Evolutionary conservation across 2,888 invertebrate species (phyloP).

Genomic region (Quadroppia sp.): DNA sequence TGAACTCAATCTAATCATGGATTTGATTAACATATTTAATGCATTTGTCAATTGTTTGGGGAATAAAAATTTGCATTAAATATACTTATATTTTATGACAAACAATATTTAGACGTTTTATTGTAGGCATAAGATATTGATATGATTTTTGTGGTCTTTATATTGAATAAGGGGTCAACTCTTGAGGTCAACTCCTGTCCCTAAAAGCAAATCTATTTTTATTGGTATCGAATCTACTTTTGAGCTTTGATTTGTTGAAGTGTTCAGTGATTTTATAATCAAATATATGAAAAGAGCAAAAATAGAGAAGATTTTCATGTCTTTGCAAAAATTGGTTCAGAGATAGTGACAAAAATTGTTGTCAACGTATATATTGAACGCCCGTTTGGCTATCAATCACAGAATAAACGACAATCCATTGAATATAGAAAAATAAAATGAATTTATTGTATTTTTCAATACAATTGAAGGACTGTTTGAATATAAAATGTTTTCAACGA

Average conservation of each 20-base stretch:
- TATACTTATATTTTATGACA: too few species aligned
- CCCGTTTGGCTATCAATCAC: slow-evolving; percentile 21
- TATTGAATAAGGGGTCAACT: neutral
- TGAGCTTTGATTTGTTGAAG: neutral
- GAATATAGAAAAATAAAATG: slow-evolving; percentile 6
- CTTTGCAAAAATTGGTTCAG: neutral
- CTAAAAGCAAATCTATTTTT: neutral
- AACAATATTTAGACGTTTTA: too few species aligned
- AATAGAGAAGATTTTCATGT: neutral
- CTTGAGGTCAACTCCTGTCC: too few species aligned
- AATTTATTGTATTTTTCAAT: neutral
- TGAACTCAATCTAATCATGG: too few species aligned
- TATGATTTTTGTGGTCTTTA: neutral
- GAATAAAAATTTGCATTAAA: too few species aligned
- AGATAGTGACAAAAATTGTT: slow-evolving; percentile 16
- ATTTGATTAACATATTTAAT: too few species aligned
- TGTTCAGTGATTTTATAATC: slow-evolving; percentile 20
- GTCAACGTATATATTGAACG: slow-evolving; percentile 8
- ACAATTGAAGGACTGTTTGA: neutral
- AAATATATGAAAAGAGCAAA: neutral
- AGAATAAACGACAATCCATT: slow-evolving; percentile 12
- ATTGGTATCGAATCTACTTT: neutral
- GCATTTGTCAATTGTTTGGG: too few species aligned
- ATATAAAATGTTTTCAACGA: too few species aligned
- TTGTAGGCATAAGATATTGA: neutral